Evolutionary conservation across 2,888 invertebrate species (phyloP), one percentile per base, ranked within the genome.

Genomic region (Piscicola geometra): DNA sequence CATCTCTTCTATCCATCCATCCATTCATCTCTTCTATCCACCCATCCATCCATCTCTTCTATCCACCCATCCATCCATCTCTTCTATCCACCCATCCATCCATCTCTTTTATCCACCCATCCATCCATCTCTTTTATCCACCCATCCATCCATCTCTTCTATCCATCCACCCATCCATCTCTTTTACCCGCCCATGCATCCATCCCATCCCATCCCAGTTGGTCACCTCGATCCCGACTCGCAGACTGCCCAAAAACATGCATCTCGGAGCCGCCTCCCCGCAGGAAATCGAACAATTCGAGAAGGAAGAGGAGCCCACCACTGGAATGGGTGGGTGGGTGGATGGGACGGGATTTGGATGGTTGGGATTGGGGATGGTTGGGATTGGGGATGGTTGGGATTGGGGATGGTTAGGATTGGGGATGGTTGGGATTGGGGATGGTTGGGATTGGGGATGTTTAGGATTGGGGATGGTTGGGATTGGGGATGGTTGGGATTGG

Each of bases 211-310:
- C n/a, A n/a, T n/a, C n/a, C 32, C 94, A 99, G 89, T 86, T 99
- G 83, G 92, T 99, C 84, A 98, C 97, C 83, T 91, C 93, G 83
- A 90, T 99, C 87, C 99, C 99, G 85, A 97, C 97, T 76, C 90
- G 94, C 87, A 93, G 91, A 89, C 91, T 97, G 87, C 96, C 96
- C 85, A 76, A 77, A 69, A 78, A 64, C 74, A 81, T 83, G 80
- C 82, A 82, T n/a, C 81, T 82, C 78, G 84, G 84, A 33, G 79
- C 82, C 25, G 84, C 83, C 67, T 85, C 81, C 74, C 76, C 79
- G 74, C 72, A 80, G 68, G 75, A 76, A 70, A 83, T 83, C 77
- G 84, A 84, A 75, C 80, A 81, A n/a, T 67, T 76, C 30, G 77
- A 78, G 71, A 79, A 78, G 64, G 79, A 78, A 52, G 79, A 77